phyloP scores from a whole-genome alignment of 2,888 invertebrate genomes.

The Muscina levida region DNA sequence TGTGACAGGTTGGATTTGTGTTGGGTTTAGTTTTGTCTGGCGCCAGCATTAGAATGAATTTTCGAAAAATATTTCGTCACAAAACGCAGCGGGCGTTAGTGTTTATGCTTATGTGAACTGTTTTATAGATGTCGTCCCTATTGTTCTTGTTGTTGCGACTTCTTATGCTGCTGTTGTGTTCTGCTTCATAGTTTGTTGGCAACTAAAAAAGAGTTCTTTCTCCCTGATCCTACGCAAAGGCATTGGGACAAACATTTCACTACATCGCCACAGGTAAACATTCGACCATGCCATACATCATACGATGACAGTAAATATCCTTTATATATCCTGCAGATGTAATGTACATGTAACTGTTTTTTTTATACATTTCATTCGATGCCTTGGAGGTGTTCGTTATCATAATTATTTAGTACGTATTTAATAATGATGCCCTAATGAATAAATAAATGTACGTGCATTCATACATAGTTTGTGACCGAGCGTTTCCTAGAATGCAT shows the following conservation, averaged over 20 bases:
- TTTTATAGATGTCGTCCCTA: too few species aligned
- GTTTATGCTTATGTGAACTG: constrained; percentile 42
- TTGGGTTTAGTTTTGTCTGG: constrained; percentile 59
- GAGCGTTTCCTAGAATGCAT: too few species aligned
- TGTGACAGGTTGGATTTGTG: constrained; percentile 75
- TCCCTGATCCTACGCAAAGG: not conserved
- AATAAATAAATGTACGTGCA: too few species aligned
- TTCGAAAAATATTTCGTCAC: constrained; percentile 76
- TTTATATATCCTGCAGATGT: too few species aligned
- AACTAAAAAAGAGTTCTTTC: not conserved
- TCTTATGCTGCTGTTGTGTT: too few species aligned
- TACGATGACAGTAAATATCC: constrained; percentile 30
- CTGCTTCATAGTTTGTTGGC: too few species aligned
- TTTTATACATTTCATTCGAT: too few species aligned
- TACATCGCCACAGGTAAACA: constrained; percentile 16
- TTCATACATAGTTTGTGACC: too few species aligned
- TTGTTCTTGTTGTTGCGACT: not conserved
- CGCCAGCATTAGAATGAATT: constrained; percentile 79
- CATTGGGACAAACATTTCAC: not conserved
- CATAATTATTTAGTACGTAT: too few species aligned
- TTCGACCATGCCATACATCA: constrained; percentile 22
- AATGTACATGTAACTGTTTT: too few species aligned
- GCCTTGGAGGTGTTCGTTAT: too few species aligned
- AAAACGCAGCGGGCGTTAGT: constrained; percentile 68
- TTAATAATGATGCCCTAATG: too few species aligned